Evolutionary conservation across 2,888 invertebrate genomes (phyloP).

Genomic region (Pinctada fucata): DNA sequence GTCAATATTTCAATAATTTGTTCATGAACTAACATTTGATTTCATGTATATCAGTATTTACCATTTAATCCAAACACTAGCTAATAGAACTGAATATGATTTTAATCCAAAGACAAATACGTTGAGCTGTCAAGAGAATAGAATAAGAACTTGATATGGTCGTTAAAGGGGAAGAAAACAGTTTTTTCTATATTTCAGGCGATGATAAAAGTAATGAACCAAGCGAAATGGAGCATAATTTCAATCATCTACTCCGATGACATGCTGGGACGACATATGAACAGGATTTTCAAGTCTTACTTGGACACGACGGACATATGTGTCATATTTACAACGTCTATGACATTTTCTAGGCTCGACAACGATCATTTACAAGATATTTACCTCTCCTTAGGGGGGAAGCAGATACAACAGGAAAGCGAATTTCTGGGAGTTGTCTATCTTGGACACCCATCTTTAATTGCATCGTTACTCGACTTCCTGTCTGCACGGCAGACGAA

Average conservation of each 20-base stretch:
- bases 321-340: conserved; percentile 10
- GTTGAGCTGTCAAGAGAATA: too few relatives aligned
- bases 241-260: conserved; percentile 50
- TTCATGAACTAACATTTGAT: neutral
- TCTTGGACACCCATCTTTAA: conserved; percentile 13
- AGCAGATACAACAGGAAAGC: conserved; percentile 1
- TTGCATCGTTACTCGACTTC: neutral
- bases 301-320: conserved; percentile 34
- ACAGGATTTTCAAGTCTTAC: neutral
- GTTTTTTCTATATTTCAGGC: conserved; percentile 44
- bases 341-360: neutral
- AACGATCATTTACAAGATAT: neutral
- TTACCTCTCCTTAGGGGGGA: conserved; percentile 1
- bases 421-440: conserved; percentile 36
- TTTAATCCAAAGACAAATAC: too few relatives aligned
- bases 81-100: too few relatives aligned
- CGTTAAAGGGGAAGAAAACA: neutral
- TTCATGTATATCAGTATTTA: too few relatives aligned
- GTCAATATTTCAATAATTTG: neutral
- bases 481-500: neutral
- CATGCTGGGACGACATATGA: conserved; percentile 36
- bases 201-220: conserved; percentile 42
- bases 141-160: too few relatives aligned
- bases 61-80: too few relatives aligned
- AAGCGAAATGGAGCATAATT: conserved; percentile 53